Conservation (phyloP, 1,140 invertebrate genomes). For the Drosophila tsacasi region DNA sequence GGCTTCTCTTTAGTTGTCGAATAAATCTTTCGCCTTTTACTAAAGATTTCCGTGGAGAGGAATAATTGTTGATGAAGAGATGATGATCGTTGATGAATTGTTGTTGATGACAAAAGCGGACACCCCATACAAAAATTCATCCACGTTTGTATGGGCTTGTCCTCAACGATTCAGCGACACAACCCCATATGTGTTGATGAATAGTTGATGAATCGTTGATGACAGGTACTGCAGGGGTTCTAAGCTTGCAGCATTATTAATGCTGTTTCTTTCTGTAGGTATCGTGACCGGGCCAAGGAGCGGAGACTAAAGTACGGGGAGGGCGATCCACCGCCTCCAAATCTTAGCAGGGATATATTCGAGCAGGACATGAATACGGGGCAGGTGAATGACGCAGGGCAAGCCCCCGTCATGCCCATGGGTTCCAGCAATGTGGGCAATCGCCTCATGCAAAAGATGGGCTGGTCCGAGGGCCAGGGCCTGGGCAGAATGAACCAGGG, state of each 20-base stretch:
- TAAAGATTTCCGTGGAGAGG: constrained; percentile 86
- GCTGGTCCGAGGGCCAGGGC: constrained; percentile 98
- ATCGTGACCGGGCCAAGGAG: constrained; percentile 98
- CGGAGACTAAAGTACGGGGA: constrained; percentile 97
- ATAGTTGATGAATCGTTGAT: too few species aligned
- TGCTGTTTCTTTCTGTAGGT: not conserved
- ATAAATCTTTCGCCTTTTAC: constrained; percentile 86
- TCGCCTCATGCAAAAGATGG: constrained; percentile 98
- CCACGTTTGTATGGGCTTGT: too few species aligned
- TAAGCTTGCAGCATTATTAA: too few species aligned
- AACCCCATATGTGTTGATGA: too few species aligned
- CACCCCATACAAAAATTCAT: too few species aligned
- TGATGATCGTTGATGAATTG: too few species aligned
- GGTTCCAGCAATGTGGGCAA: constrained; percentile 96
- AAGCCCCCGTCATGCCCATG: constrained; percentile 87
- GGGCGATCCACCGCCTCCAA: constrained; percentile 90
- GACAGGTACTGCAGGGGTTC: too few species aligned
- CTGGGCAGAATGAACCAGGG: constrained; percentile 97
- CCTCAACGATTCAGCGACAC: too few species aligned
- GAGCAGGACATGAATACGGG: constrained; percentile 85
- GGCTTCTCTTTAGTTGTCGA: constrained; percentile 84
- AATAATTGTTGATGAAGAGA: too few species aligned
- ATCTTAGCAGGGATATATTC: constrained; percentile 90
- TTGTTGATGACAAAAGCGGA: too few species aligned
- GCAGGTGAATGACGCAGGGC: constrained; percentile 56